Base-by-base conservation (phyloP, 2,888 invertebrate genomes). In the Vanessa cardui region DNA sequence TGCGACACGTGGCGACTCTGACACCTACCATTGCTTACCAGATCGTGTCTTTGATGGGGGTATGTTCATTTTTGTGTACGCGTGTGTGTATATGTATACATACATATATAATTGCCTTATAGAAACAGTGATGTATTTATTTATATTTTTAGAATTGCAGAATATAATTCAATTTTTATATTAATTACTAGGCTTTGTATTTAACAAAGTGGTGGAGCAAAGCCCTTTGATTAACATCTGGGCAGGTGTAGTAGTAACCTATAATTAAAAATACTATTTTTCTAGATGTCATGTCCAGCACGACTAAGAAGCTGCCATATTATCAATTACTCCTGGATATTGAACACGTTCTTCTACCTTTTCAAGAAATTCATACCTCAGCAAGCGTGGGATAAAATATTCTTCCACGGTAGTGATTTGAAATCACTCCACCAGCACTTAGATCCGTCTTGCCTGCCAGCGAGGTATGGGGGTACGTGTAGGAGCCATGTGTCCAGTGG, bases 251-350 rank as follows among this genome's bases (percentile, higher is more conserved):
- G 12, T 59, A 26, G 21, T 2, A 39, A 12, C 39, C 39, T 39
- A 1, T 31, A 56, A 31, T 47, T 47, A 21, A 52, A 26, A 60
- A 18, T 58, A 33, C 45, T 33, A 39, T 18, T 59, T 63, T 61
- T 61, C 4, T 81, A 95, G 95, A 90, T 94, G 0, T 94, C 95
- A 16, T 94, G 95, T 75, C 96, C 97, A 0, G 92, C 94, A 76
- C 94, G 95, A 49, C 89, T 95, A 0, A 90, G 94, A 44, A 94
- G 95, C 0, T 93, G 96, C 62, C 97, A 97, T 86, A 94, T 97
- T 69, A 93, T 97, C 45, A 95, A 96, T 85, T 96, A 97, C 84
- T 96, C 96, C 21, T 96, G 96, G 96, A 89, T 96, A 1, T 95
- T 97, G 76, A 96, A 96, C 83, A 94, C 95, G 2, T 95, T 96